Conservation (phyloP, 2,113 vertebrate genomes). For the Mirza zaza region DNA sequence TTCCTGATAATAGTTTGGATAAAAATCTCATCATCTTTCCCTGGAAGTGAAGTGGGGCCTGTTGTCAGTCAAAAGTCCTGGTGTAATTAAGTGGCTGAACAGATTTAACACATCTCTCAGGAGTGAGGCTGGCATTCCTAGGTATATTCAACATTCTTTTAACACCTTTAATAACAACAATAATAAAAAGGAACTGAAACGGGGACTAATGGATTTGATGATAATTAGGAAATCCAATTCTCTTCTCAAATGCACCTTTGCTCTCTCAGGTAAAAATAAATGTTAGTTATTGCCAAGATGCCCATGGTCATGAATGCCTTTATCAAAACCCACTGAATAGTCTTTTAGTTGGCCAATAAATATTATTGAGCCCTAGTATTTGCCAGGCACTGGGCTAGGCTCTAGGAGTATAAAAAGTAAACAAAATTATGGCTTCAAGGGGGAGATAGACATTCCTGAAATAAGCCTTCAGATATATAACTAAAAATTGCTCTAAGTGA, state of each 20-base stretch:
- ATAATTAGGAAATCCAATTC: slow-evolving; percentile 3
- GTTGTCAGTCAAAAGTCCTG: neutral
- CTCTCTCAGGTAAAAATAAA: slow-evolving; percentile 28
- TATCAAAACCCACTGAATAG: neutral
- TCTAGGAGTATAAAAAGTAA: neutral
- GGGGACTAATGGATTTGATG: neutral
- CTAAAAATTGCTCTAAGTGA: neutral
- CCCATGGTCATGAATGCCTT: neutral
- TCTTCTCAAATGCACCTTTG: slow-evolving; percentile 26
- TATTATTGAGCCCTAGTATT: neutral
- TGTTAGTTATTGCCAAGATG: neutral
- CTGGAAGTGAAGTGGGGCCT: neutral
- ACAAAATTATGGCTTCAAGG: neutral
- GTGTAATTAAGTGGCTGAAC: neutral
- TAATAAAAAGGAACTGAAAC: neutral
- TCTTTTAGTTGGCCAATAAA: neutral
- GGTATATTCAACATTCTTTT: neutral
- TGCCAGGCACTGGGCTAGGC: neutral
- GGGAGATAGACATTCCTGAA: neutral
- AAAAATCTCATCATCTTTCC: slow-evolving; percentile 9
- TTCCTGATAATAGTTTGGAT: neutral
- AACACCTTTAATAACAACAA: neutral
- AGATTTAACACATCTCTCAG: slow-evolving; percentile 11
- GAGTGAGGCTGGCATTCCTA: neutral
- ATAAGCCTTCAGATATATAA: neutral